Evolutionary conservation across 1,140 invertebrate species (phyloP).

Genomic region (Rhynchophorus ferrugineus): DNA sequence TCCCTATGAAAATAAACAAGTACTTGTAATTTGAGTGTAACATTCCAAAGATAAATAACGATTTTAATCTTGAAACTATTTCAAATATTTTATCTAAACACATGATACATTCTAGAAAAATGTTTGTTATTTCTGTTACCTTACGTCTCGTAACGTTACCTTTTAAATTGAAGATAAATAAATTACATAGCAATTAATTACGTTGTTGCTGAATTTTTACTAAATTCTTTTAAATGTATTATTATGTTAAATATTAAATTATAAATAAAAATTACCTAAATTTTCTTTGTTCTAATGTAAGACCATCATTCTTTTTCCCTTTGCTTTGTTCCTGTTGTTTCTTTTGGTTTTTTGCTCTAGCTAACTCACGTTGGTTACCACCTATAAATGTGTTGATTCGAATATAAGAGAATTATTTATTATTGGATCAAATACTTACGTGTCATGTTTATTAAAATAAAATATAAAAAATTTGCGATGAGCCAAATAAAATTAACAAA

Average conservation of each 20-base stretch:
- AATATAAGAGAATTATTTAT: conserved; percentile 2
- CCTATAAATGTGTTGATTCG: conserved; percentile 43
- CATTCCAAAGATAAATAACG: conserved; percentile 8
- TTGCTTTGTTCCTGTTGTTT: conserved; percentile 63
- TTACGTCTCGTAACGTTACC: no score
- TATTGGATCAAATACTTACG: conserved; percentile 27
- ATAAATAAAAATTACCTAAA: conserved; percentile 56
- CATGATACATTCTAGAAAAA: no score
- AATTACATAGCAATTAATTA: no score
- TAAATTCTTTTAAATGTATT: no score
- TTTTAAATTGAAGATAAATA: no score
- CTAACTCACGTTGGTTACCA: conserved; percentile 82
- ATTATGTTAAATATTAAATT: no score
- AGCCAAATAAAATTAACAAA: conserved; percentile 18
- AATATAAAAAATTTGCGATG: conserved; percentile 13
- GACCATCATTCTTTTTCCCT: conserved; percentile 57
- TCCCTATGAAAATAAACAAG: conserved; percentile 52
- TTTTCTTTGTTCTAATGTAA: conserved; percentile 70
- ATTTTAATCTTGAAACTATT: conserved; percentile 2
- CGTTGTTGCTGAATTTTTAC: no score
- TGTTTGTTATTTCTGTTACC: no score
- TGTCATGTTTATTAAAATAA: conserved; percentile 31
- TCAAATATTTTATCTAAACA: neutral
- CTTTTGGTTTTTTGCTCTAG: conserved; percentile 72
- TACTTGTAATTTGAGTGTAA: conserved; percentile 7